Evolutionary conservation across 2,888 invertebrate species (phyloP).

Genomic region (Protonemura montana): DNA sequence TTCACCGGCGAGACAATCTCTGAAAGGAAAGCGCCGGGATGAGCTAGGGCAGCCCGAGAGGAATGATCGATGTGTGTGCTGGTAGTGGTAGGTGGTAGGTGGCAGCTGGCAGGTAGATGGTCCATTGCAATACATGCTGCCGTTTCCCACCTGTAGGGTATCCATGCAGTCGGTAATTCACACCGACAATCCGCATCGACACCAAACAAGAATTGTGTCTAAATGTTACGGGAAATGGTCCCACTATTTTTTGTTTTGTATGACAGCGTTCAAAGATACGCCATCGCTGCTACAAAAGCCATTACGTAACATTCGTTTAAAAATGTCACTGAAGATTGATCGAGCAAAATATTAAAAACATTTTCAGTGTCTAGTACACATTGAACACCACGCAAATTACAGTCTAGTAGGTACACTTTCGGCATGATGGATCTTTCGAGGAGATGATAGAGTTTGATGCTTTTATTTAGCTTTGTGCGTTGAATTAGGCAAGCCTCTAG

Average conservation of each 20-base stretch:
- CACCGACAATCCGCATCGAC: neutral
- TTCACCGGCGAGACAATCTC: too few relatives aligned
- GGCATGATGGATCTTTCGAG: neutral
- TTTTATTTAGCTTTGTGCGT: neutral
- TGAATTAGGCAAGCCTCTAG: neutral
- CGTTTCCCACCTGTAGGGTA: too few relatives aligned
- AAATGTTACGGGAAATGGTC: neutral
- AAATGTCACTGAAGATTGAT: slow-evolving; percentile 7
- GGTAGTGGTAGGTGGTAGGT: neutral
- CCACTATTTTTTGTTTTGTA: neutral
- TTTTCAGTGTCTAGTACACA: neutral
- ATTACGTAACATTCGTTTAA: slow-evolving; percentile 2
- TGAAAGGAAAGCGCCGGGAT: too few relatives aligned
- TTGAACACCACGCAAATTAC: neutral
- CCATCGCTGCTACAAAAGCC: neutral
- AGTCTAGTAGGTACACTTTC: neutral
- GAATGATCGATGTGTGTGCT: neutral
- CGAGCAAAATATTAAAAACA: neutral
- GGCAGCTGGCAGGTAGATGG: too few relatives aligned
- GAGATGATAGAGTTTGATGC: slow-evolving; percentile 4
- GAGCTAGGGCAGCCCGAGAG: too few relatives aligned
- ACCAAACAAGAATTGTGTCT: neutral
- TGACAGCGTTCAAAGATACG: neutral
- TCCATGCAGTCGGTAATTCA: neutral
- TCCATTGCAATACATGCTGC: too few relatives aligned